Percentiles rank a stretch among this genome's conserved stretches.
phyloP scores from a whole-genome alignment of 2,113 vertebrate species.

The Phoenicopterus ruber region DNA sequence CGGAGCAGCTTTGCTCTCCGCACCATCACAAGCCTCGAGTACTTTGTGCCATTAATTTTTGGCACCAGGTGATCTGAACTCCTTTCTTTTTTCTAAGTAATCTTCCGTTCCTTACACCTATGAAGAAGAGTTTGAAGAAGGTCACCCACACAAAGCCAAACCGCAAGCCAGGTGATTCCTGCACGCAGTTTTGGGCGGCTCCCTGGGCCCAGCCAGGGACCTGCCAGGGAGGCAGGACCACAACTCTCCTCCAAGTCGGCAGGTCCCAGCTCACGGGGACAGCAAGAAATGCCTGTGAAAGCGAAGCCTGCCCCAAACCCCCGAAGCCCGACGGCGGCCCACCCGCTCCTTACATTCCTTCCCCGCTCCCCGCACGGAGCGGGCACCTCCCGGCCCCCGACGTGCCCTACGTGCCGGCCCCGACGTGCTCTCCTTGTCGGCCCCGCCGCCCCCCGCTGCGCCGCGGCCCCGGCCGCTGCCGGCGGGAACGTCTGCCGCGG shows the following conservation, averaged over 20 bases:
- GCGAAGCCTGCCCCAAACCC: not conserved
- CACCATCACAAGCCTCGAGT: not conserved
- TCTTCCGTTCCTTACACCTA: not conserved
- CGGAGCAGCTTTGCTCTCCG: not conserved
- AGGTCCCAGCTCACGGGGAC: not conserved
- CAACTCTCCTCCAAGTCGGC: accelerated
- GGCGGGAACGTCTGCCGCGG: not conserved
- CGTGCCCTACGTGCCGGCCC: not conserved
- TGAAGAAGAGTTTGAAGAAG: not conserved
- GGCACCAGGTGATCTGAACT: not conserved
- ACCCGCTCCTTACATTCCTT: not conserved
- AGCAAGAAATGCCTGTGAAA: not conserved
- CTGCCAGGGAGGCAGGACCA: accelerated
- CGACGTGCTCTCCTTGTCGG: too few species aligned
- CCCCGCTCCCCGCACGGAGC: not conserved
- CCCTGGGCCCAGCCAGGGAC: too few species aligned
- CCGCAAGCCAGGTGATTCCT: not conserved
- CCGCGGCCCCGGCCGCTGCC: not conserved
- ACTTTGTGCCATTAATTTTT: not conserved
- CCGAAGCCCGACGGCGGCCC: too few species aligned
- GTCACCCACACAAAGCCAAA: not conserved
- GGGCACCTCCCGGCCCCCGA: too few species aligned
- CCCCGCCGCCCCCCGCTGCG: not conserved
- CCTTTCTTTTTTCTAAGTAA: not conserved
- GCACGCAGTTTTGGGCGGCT: accelerated